phyloP scores from a whole-genome alignment of 2,113 vertebrate genomes.

The Hyaena hyaena region DNA sequence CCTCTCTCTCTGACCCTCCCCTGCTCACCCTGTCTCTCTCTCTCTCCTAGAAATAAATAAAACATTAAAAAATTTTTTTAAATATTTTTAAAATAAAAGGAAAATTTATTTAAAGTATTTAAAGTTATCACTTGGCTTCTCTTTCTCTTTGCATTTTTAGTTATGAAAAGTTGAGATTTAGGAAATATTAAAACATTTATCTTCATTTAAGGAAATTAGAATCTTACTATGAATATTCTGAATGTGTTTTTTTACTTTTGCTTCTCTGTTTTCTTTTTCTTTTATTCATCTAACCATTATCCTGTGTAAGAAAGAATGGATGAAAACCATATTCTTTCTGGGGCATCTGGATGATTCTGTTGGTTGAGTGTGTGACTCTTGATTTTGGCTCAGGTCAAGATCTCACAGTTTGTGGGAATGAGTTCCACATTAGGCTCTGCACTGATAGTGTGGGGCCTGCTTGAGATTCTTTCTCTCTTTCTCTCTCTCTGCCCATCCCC shows the following conservation, averaged over 20 bases:
- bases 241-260: neutral
- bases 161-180: neutral
- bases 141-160: neutral
- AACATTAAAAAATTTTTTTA: neutral
- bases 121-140: neutral
- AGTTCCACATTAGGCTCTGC: too few relatives aligned
- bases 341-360: too few relatives aligned
- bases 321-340: neutral
- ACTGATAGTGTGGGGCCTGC: too few relatives aligned
- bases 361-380: too few relatives aligned
- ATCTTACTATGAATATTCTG: neutral
- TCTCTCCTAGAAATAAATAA: too few relatives aligned
- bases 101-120: neutral
- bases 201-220: neutral
- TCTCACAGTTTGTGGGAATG: too few relatives aligned
- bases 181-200: neutral
- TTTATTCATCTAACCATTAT: neutral
- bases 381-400: too few relatives aligned
- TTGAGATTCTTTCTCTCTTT: too few relatives aligned
- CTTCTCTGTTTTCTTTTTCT: neutral
- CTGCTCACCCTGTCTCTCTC: too few relatives aligned
- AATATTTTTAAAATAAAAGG: neutral
- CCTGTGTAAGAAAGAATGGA: neutral
- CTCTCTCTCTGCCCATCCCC: too few relatives aligned
- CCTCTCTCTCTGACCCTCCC: too few relatives aligned